These are phyloP conservation scores for Antennarius maculatus DNA, from an alignment of 2,797 vertebrate species.

Conservation along the genomic window DNA sequence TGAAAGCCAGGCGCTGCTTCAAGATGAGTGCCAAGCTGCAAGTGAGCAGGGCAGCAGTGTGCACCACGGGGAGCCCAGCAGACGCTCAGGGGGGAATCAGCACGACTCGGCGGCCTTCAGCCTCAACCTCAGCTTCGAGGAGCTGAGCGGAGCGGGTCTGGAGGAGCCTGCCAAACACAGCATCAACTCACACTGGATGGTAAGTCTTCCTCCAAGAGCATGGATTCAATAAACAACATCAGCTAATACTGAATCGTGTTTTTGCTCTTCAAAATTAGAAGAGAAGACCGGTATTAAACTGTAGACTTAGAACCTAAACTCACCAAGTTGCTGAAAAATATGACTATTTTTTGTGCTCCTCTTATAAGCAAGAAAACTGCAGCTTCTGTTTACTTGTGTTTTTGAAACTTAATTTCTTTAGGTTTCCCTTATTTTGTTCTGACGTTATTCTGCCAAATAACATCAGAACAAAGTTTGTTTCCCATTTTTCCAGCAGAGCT, in stretches of 20 bases:
- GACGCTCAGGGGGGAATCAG: constrained; percentile 46
- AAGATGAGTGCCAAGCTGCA: constrained; percentile 83
- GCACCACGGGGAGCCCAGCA: constrained; percentile 52
- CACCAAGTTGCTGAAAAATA: no score
- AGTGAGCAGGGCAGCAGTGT: constrained; percentile 76
- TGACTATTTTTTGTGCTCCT: no score
- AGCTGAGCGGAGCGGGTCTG: constrained; percentile 89
- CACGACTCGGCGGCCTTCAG: constrained; percentile 80
- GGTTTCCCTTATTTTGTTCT: no score
- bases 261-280: background rate
- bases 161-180: constrained; percentile 87
- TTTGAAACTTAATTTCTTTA: no score
- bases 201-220: constrained; percentile 53
- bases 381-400: background rate
- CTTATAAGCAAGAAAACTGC: background rate
- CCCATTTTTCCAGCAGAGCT: no score
- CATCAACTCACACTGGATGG: constrained; percentile 85
- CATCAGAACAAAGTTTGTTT: no score
- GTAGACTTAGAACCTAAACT: no score
- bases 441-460: no score
- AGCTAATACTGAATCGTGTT: background rate
- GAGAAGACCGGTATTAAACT: no score
- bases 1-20: constrained; percentile 85
- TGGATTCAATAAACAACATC: background rate
- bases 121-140: constrained; percentile 97